Base-by-base conservation (phyloP, 2,888 invertebrate genomes). In the Tetragonisca angustula region DNA sequence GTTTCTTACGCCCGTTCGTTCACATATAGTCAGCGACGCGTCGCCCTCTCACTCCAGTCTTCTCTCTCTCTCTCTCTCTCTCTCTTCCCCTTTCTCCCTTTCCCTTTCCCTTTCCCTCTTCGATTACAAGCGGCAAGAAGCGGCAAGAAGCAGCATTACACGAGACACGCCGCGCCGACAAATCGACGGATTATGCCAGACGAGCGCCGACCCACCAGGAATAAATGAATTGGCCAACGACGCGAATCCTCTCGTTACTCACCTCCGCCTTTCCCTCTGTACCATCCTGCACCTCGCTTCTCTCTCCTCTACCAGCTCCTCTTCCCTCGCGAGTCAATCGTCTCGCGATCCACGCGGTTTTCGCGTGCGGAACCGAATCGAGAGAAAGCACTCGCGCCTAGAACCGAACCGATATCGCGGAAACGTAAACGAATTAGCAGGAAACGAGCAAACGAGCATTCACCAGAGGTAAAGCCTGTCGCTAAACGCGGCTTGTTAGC, bases 51-150 rank as follows among this genome's bases (percentile, higher is more conserved):
- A 81, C 83, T 79, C 67, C 73, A 76, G 27, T 65, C 67, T 61
- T 76, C 65, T 49, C 59, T n/a, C 76, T 56, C 54, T 56, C 59
- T 68, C 80, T 62, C 64, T 64, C 76, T 59, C 79, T 74, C 69
- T 81, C 90, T 92, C 56, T 62, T 72, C 52, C 74, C 67, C 74
- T 65, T 56, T 27, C 71, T 73, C 76, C 72, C 72, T 77, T 73
- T 82, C 84, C 84, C 83, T 68, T 81, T 74, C 82, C 69, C 83
- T 79, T 80, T 84, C 68, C 65, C 80, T 74, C 70, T 81, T 90
- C 93, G 93, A 93, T 93, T 93, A 93, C 93, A 93, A 93, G 88
- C 90, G 83, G 83, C 92, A 93, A 93, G 93, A 93, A 93, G 82
- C 81, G 68, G 76, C 81, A 82, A 81, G 82, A 83, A 83, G 91